Percentiles rank a stretch among this genome's conserved stretches.
Conservation (phyloP, 1,140 invertebrate genomes). For the Galleria mellonella region DNA sequence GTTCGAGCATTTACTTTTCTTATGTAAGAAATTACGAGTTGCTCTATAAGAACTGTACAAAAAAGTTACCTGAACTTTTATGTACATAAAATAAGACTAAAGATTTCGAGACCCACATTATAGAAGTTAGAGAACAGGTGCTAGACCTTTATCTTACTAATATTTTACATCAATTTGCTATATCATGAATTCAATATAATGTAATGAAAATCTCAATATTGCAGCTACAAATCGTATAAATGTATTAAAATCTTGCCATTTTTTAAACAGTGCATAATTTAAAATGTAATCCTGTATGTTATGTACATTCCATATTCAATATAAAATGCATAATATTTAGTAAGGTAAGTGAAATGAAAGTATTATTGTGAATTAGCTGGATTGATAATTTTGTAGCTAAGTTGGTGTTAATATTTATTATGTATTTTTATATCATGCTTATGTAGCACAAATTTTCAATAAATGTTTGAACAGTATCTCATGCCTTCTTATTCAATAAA, state of each 20-base stretch:
- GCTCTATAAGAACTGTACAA: slow-evolving; percentile 46
- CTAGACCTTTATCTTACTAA: slow-evolving; percentile 25
- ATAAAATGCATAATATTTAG: slow-evolving; percentile 27
- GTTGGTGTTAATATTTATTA: slow-evolving; percentile 68
- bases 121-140: slow-evolving; percentile 26
- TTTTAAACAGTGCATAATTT: no score
- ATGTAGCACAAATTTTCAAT: slow-evolving; percentile 72
- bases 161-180: slow-evolving; percentile 1
- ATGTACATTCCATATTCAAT: slow-evolving; percentile 51
- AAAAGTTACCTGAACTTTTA: slow-evolving; percentile 62
- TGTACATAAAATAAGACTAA: slow-evolving; percentile 25
- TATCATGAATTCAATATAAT: slow-evolving; percentile 4
- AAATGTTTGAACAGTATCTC: slow-evolving; percentile 53
- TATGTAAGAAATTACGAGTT: background rate
- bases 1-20: slow-evolving; percentile 24
- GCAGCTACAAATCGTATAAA: background rate
- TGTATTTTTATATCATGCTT: slow-evolving; percentile 71
- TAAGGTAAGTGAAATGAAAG: slow-evolving; percentile 54
- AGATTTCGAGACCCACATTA: slow-evolving; percentile 19
- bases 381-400: slow-evolving; percentile 55
- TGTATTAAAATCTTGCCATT: no score
- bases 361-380: slow-evolving; percentile 64
- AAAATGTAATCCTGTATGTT: no score
- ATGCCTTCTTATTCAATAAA: slow-evolving; percentile 10
- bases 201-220: background rate